Conservation (phyloP, 2,888 invertebrate species). For the Barypeithes pellucidus region DNA sequence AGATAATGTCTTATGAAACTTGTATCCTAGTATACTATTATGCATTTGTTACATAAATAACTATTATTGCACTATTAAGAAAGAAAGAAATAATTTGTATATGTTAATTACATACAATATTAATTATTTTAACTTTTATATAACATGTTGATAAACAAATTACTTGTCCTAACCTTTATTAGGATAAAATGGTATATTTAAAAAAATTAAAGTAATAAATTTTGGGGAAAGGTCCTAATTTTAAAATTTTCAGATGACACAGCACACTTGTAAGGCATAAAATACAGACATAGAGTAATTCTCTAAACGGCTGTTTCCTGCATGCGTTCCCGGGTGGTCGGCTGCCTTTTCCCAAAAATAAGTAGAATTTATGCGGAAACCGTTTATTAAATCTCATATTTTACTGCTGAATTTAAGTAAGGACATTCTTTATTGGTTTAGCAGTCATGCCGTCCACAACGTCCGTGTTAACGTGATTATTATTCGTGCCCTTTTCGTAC, state of each 20-base stretch:
- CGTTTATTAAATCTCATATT: slow-evolving; percentile 62
- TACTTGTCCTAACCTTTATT: neutral
- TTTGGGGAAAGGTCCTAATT: slow-evolving; percentile 49
- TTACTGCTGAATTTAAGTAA: slow-evolving; percentile 56
- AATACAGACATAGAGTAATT: slow-evolving; percentile 56
- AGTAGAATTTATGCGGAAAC: slow-evolving; percentile 60
- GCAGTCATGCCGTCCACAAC: slow-evolving; percentile 42
- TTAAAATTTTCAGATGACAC: slow-evolving; percentile 55
- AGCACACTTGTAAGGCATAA: slow-evolving; percentile 55
- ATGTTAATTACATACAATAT: no score
- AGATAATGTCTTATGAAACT: no score
- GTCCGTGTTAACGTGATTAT: slow-evolving; percentile 50
- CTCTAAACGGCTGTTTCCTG: slow-evolving; percentile 60
- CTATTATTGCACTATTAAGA: no score
- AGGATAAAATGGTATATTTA: slow-evolving; percentile 1
- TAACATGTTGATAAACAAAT: no score
- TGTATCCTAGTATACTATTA: no score
- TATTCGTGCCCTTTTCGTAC: slow-evolving; percentile 41
- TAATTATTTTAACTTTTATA: no score
- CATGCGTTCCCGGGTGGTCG: slow-evolving; percentile 52
- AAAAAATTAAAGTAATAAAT: slow-evolving; percentile 45
- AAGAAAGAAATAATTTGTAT: no score
- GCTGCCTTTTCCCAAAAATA: slow-evolving; percentile 51
- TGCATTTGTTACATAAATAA: no score
- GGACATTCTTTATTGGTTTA: slow-evolving; percentile 56